Evolutionary conservation across 2,888 invertebrate genomes (phyloP), one percentile per base, ranked within the genome.

Genomic region (Drosophila maculinotata): DNA sequence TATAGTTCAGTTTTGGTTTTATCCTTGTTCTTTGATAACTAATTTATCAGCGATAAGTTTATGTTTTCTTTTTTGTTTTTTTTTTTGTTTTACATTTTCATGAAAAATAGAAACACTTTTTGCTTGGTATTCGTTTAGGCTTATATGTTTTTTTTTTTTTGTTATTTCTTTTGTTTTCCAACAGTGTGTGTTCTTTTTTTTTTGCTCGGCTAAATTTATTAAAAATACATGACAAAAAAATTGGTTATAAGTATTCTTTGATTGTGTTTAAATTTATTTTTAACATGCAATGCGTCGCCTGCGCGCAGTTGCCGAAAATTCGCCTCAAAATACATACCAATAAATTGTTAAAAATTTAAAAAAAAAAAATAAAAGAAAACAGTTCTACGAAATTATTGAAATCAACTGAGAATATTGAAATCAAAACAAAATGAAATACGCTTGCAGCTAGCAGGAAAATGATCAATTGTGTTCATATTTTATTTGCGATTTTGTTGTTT

Each of bases 211-310:
- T 62, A 58, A 44, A 2, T 44, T 47, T 57, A 68, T 63, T 65
- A 72, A 75, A 69, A 72, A 57, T 75, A 72, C 58, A 41, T 54
- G 70, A 53, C 56, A 73, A 75, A 65, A 73, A 72, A 75, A 51
- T 68, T 48, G 42, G 49, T 57, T 70, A 60, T 73, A 20, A 2
- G 20, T 20, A 65, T 66, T 45, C 20, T 47, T 53, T 38, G 25
- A 44, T 62, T 68, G 26, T 39, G 39, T 33, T 12, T 39, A 6
- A 10, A 10, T 39, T 47, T 62, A 23, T 41, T 49, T 49, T 49
- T 30, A 56, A 62, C 36, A 57, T 62, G 56, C 60, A 75, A 53
- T 57, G 62, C 71, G 58, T 57, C 76, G 71, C 76, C 76, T 66
- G 73, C 73, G 76, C 76, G 72, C 76, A 71, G 53, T 57, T 62